phyloP scores from a whole-genome alignment of 2,888 invertebrate species.

The Eulithis testata region DNA sequence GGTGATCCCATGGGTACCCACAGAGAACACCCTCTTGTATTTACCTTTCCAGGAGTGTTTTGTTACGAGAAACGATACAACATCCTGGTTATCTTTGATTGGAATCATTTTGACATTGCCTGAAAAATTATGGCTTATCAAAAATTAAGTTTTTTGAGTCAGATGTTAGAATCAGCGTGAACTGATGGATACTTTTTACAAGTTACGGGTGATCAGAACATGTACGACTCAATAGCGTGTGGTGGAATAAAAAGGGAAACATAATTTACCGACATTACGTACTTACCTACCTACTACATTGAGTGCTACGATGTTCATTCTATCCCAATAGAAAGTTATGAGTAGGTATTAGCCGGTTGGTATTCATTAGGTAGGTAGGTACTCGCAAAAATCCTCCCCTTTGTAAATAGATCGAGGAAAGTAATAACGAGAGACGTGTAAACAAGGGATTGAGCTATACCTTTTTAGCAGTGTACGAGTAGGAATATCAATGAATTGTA shows the following conservation, averaged over 20 bases:
- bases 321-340: background rate
- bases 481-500: conserved; percentile 42
- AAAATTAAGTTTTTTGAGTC: conserved; percentile 1
- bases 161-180: background rate
- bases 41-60: conserved; percentile 99
- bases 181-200: background rate
- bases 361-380: conserved; percentile 9
- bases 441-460: conserved; percentile 65
- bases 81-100: conserved; percentile 96
- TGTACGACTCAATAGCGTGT: no score
- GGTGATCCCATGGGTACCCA: conserved; percentile 97
- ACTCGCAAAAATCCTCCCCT: conserved; percentile 73
- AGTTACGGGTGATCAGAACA: background rate
- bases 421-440: conserved; percentile 74
- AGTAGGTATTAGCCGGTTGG: conserved; percentile 26
- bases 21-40: conserved; percentile 98
- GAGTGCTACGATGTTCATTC: conserved; percentile 8
- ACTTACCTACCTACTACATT: background rate
- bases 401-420: conserved; percentile 71
- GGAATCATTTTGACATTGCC: conserved; percentile 90
- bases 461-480: conserved; percentile 44
- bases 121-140: conserved; percentile 43
- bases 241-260: background rate
- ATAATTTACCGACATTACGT: conserved; percentile 6
- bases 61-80: conserved; percentile 97